Evolutionary conservation across 2,113 vertebrate species (phyloP).

Genomic region (Parotia lawesii): DNA sequence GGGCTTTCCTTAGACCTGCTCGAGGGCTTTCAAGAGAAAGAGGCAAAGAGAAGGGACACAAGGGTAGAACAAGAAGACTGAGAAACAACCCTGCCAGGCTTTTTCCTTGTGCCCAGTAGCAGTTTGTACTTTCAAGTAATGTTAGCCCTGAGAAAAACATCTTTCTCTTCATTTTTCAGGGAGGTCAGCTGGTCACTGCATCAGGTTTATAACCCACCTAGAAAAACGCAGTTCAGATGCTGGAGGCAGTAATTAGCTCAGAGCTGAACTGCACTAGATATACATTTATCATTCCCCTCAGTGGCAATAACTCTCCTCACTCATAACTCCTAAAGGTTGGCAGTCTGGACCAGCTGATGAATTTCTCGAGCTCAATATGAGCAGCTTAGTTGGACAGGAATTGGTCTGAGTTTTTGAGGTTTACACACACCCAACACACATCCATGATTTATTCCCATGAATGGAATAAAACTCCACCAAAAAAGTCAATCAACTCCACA

Average conservation of each 20-base stretch:
- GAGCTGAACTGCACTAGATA: not conserved
- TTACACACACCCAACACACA: not conserved
- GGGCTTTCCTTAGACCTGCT: not conserved
- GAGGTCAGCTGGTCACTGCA: not conserved
- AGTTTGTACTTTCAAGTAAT: not conserved
- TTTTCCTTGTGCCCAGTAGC: not conserved
- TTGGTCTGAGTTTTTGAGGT: not conserved
- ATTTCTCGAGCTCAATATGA: not conserved
- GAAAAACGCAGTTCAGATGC: not conserved
- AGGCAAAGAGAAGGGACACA: not conserved
- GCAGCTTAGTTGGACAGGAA: not conserved
- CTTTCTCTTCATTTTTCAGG: not conserved
- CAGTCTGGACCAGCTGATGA: not conserved
- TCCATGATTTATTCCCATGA: not conserved
- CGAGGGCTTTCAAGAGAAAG: fast-evolving
- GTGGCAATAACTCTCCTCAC: not conserved
- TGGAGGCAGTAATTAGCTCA: not conserved
- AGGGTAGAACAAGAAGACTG: not conserved
- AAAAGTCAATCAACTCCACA: not conserved
- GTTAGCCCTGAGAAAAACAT: not conserved
- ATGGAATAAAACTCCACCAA: not conserved
- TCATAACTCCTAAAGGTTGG: not conserved
- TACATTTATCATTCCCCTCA: not conserved
- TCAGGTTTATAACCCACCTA: not conserved
- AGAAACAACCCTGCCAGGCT: not conserved